Conservation (phyloP, 1,140 invertebrate species). For the Cotesia glomerata region DNA sequence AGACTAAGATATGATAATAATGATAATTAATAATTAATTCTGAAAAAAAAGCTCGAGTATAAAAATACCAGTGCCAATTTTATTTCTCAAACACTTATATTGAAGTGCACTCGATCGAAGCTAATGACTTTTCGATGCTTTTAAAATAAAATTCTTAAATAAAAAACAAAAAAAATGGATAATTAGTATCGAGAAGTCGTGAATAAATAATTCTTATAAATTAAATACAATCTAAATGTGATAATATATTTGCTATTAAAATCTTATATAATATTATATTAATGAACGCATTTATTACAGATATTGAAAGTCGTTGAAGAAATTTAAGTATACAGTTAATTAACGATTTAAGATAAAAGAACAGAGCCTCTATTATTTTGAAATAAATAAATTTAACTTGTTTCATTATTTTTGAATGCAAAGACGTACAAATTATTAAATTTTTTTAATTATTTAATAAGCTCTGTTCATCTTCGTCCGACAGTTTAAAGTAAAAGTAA, state of each 20-base stretch:
- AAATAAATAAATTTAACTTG: too few relatives aligned
- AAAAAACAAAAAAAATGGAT: background rate
- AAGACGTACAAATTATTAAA: too few relatives aligned
- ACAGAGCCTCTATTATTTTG: too few relatives aligned
- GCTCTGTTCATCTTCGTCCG: too few relatives aligned
- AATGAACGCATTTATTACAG: slow-evolving; percentile 1
- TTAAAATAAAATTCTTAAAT: background rate
- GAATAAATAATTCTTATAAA: slow-evolving; percentile 10
- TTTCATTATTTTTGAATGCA: too few relatives aligned
- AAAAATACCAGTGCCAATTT: slow-evolving; percentile 9
- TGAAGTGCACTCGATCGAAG: slow-evolving; percentile 26
- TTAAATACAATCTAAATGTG: slow-evolving; percentile 66
- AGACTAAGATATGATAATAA: slow-evolving; percentile 26
- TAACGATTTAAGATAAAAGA: background rate
- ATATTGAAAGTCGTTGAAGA: slow-evolving; percentile 1
- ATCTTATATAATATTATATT: slow-evolving; percentile 41
- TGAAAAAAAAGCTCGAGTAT: slow-evolving; percentile 23
- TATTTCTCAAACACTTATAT: slow-evolving; percentile 10
- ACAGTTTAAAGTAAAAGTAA: too few relatives aligned
- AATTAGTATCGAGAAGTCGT: background rate
- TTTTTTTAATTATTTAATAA: too few relatives aligned
- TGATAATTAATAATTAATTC: slow-evolving; percentile 1
- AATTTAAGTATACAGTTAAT: background rate
- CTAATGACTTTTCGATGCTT: background rate
- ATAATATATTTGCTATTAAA: slow-evolving; percentile 64